A percentile compares a stretch with the other conserved stretches of the same genome.
Evolutionary conservation across 2,888 invertebrate genomes (phyloP).

Genomic region (Cerastis leucographa): DNA sequence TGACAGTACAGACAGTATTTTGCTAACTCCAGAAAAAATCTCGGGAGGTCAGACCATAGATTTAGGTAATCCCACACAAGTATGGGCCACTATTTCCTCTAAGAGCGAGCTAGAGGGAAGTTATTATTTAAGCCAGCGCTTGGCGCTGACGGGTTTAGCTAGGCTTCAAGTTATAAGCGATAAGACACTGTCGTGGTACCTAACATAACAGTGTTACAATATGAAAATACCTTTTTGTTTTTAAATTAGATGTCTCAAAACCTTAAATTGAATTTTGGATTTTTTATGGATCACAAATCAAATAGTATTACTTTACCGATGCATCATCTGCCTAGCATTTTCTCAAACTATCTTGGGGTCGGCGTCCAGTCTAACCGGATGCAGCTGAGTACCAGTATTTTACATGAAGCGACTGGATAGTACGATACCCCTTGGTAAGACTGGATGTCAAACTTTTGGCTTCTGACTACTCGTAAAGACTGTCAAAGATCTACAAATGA

Average conservation of each 20-base stretch:
- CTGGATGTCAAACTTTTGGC: too few species aligned
- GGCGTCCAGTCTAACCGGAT: too few species aligned
- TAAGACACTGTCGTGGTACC: background rate
- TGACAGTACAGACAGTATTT: conserved; percentile 8
- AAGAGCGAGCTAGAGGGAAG: conserved; percentile 74
- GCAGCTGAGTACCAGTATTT: too few species aligned
- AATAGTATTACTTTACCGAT: background rate
- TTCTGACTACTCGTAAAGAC: too few species aligned
- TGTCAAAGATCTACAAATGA: too few species aligned
- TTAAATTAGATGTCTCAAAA: background rate
- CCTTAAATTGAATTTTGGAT: background rate
- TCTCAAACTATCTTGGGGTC: too few species aligned
- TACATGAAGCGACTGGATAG: too few species aligned
- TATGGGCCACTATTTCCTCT: conserved; percentile 68
- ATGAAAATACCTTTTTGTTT: background rate
- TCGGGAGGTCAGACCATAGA: conserved; percentile 53
- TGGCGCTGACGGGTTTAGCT: conserved; percentile 77
- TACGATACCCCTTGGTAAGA: too few species aligned
- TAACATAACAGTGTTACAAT: background rate
- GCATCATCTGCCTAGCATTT: too few species aligned
- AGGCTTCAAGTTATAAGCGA: conserved; percentile 59
- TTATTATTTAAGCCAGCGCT: conserved; percentile 85
- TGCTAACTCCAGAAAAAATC: conserved; percentile 10
- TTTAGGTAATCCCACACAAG: conserved; percentile 62
- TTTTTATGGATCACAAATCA: background rate